Evolutionary conservation across 30 jellyfish, hydroid and myxozoan genomes (phyloP), one percentile per base, ranked within the genome.

Genomic region (Pelagia noctiluca): DNA sequence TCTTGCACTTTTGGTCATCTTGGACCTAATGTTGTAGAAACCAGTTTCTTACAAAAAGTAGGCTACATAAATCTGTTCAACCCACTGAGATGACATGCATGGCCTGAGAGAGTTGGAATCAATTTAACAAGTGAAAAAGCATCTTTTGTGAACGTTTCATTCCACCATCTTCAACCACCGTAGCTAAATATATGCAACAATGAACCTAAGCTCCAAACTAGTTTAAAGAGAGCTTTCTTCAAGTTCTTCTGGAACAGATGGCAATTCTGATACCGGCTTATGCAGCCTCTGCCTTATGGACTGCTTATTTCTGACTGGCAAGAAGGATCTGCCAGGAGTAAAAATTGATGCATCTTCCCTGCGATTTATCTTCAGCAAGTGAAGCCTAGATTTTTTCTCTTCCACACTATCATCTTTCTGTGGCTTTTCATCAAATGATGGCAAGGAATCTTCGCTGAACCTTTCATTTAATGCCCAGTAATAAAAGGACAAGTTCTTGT

Each of bases 201-300:
- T n/a, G n/a, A 42, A 42, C 16, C 12, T 42, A 16, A 42, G 57
- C 57, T 42, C 12, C 12, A 16, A 42, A 42, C 57, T 42, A 16
- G 8, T 42, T 42, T 42, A 42, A 42, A 42, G 16, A 42, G 57
- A 16, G 57, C 57, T 16, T 42, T 42, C 57, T 42, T 42, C 57
- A 42, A 42, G 57, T 42, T 42, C 57, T 42, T 42, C 57, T 42
- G 57, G 57, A 42, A 42, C 57, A 42, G 57, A 42, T 42, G 57
- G 57, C 16, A 42, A 16, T 42, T 42, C 57, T 42, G 57, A 42
- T 42, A 5, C 16, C 8, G 57, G 57, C 57, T 42, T 42, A 42
- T 42, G 57, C 57, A 42, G 57, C 57, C 57, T 42, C 57, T 42
- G 57, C 57, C 57, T 42, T 42, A n/a, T n/a, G 57, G 57, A 42